Conservation (phyloP, 1,140 invertebrate species). For the Meloidogyne exigua region DNA sequence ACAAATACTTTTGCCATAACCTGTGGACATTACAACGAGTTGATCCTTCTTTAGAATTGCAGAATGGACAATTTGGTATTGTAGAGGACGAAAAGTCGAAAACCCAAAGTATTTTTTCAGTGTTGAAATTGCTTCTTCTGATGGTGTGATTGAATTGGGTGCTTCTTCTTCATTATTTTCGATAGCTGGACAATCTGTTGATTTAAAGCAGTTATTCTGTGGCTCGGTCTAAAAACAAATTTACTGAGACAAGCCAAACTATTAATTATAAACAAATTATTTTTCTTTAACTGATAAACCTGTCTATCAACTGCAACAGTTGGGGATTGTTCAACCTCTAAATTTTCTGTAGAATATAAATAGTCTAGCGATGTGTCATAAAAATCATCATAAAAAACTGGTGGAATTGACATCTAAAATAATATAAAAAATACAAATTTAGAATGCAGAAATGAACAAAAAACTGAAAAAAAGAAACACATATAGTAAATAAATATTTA, state of each 20-base stretch:
- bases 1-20: constrained; percentile 31
- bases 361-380: constrained; percentile 18
- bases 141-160: background rate
- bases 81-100: constrained; percentile 32
- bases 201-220: background rate
- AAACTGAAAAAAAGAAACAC: too few species aligned
- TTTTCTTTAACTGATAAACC: too few species aligned
- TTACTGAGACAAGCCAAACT: too few species aligned
- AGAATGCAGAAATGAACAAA: too few species aligned
- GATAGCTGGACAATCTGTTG: background rate
- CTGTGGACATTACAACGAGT: constrained; percentile 36
- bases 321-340: too few species aligned
- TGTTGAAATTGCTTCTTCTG: constrained; percentile 4
- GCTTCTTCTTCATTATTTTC: background rate
- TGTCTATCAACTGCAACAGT: too few species aligned
- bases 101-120: constrained; percentile 31
- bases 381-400: constrained; percentile 21
- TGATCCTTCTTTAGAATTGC: constrained; percentile 28
- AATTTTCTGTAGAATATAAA: background rate
- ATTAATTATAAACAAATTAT: too few species aligned
- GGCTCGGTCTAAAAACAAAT: background rate
- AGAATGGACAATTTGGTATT: constrained; percentile 28
- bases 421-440: too few species aligned
- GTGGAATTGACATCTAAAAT: too few species aligned
- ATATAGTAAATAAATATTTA: too few species aligned